Base-by-base conservation (phyloP, 2,797 vertebrate genomes). In the Pseudochirops cupreus region DNA sequence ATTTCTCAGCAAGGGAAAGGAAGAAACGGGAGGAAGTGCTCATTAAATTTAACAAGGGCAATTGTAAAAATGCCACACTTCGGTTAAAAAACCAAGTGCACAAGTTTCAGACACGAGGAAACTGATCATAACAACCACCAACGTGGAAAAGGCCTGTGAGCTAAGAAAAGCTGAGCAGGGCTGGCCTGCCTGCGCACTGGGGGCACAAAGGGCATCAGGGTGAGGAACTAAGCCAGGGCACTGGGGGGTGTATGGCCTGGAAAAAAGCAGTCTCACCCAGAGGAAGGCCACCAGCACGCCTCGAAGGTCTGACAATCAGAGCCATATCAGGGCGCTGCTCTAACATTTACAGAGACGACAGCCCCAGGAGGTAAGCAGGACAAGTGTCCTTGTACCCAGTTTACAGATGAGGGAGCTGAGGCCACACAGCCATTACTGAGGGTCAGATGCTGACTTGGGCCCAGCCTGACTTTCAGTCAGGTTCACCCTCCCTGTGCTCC, bases 111-210 rank as follows among this genome's bases (percentile, higher is more conserved):
- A 67, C 21, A 56, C 4, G 1, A 62, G 59, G 11, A 62, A 31
- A 62, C 59, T 62, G 59, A 0, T 33, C 29, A 33, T 33, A 33
- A 33, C 13, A 11, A 31, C 59, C 14, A n/a, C 28, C 14, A 29
- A 56, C n/a, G 1, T 0, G 9, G 16, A 1, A 39, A 4, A 93
- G 16, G 16, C 13, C 33, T 4, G 16, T 1, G 31, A 74, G 33
- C 29, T 28, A 3, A 33, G 52, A 4, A 28, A 9, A 14, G 55
- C 24, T 0, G 1, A 33, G 0, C 5, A 3, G 4, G 9, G 28
- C 24, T 0, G 2, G 31, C 16, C n/a, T n/a, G n/a, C 67, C 14
- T 1, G 33, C 33, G 18, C 3, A 33, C 33, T 62, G 0, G 11
- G 58, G 33, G 33, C 16, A 21, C 16, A 39, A 24, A 9, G 18